Conservation (phyloP, 2,113 vertebrate species). For the Gorsachius goisagi region DNA sequence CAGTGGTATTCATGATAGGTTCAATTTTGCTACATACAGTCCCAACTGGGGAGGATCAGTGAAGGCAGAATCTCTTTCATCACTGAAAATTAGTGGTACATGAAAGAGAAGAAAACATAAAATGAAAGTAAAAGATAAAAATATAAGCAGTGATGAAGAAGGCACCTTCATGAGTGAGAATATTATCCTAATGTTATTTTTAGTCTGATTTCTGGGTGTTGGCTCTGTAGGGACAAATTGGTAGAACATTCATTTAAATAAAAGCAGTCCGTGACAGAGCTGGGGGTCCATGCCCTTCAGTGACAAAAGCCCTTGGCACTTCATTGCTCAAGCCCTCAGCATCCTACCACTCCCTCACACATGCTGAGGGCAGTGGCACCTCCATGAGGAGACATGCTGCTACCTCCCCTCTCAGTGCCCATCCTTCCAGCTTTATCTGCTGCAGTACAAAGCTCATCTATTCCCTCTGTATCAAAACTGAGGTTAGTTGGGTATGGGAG, state of each 20-base stretch:
- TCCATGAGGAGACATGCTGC: background rate
- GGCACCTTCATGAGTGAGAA: background rate
- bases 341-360: background rate
- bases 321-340: background rate
- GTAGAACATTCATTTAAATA: background rate
- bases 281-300: background rate
- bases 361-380: background rate
- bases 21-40: background rate
- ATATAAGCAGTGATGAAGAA: background rate
- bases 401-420: background rate
- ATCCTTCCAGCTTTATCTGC: background rate
- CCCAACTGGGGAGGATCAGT: background rate
- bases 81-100: background rate
- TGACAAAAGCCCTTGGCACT: background rate
- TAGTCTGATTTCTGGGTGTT: background rate
- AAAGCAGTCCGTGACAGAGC: background rate
- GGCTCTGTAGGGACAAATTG: background rate
- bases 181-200: background rate
- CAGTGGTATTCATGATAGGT: background rate
- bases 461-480: background rate
- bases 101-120: background rate
- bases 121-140: background rate
- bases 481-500: accelerated
- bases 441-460: background rate
- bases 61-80: background rate